Base-by-base conservation (phyloP, 2,888 invertebrate genomes). In the Hartigia nigra region DNA sequence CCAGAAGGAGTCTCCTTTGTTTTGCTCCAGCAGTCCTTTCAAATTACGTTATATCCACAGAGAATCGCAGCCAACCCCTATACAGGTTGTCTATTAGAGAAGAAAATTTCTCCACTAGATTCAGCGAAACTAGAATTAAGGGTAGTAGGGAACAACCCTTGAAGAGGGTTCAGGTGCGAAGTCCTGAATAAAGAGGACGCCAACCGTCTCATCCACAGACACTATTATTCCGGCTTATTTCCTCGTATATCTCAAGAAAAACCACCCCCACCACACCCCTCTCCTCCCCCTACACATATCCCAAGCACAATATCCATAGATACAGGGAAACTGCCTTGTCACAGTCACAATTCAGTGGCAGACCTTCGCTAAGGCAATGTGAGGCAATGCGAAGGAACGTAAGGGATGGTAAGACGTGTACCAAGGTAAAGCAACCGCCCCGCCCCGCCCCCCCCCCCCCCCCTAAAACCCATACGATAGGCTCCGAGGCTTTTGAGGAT, bases 261-360 rank as follows among this genome's bases (percentile, higher is more conserved):
- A 72, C 31, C 72, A 35, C 32, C 72, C 78, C 77, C 76, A 77
- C 74, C 39, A 39, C 74, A 79, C 75, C 78, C 79, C 82, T 74
- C 75, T 74, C 76, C 80, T 36, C 80, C 79, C 81, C 77, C 74
- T 81, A 82, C 82, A 83, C 82, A 81, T 84, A 85, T 83, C 85
- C 83, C 81, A 81, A 82, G 79, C 83, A 69, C 75, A 70, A 79
- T 79, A 80, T 55, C 55, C 55, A 55, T 55, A 55, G 55, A 55
- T 83, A 79, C 78, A 81, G 82, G 82, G 81, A 83, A 82, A 82
- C 80, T 74, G 77, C 37, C 31, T 36, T 39, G 80, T 77, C 78
- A 74, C 77, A 79, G 82, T 82, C 83, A 79, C 85, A 82, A 84
- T 85, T 85, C 84, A 80, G 81, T 39, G 79, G 81, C 81, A 75